These are phyloP conservation scores for Gila robusta DNA, from an alignment of 2,797 vertebrate species.

Conservation along the genomic window DNA sequence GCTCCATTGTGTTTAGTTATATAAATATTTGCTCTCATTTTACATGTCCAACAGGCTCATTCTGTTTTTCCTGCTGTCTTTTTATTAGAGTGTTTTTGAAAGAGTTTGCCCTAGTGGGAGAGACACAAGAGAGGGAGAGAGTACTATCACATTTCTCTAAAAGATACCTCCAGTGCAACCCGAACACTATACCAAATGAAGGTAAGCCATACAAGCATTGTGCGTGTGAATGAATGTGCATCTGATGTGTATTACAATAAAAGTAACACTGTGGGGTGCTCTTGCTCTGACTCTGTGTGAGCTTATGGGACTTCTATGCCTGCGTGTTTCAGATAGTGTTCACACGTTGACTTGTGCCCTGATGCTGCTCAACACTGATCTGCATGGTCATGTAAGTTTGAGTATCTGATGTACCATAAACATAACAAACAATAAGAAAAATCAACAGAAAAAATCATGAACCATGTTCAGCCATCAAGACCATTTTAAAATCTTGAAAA, in stretches of 20 bases:
- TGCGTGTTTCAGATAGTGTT: conserved; percentile 84
- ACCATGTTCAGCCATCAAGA: background rate
- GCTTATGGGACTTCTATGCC: conserved; percentile 32
- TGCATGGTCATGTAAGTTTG: conserved; percentile 95
- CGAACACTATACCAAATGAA: conserved; percentile 81
- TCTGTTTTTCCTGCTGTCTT: background rate
- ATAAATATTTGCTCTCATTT: conserved; percentile 11
- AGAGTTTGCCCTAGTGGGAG: conserved; percentile 92
- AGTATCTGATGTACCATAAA: background rate
- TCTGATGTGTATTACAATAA: conserved; percentile 14
- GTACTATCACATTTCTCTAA: conserved; percentile 94
- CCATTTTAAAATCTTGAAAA: background rate
- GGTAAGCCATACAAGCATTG: conserved; percentile 77
- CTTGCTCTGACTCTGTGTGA: conserved; percentile 20
- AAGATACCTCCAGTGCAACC: conserved; percentile 90
- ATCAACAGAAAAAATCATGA: background rate
- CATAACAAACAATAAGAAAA: background rate
- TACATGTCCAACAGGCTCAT: background rate
- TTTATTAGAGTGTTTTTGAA: conserved; percentile 86
- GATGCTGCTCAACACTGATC: conserved; percentile 96
- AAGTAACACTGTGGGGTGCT: conserved; percentile 46
- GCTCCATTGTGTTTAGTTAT: background rate
- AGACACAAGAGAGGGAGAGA: conserved; percentile 95
- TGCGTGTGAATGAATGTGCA: conserved; percentile 13
- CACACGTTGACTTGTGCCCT: conserved; percentile 96